Percentiles rank a stretch among this genome's conserved stretches.
phyloP scores from a whole-genome alignment of 1,140 invertebrate genomes.

The Drosophila oshimai region DNA sequence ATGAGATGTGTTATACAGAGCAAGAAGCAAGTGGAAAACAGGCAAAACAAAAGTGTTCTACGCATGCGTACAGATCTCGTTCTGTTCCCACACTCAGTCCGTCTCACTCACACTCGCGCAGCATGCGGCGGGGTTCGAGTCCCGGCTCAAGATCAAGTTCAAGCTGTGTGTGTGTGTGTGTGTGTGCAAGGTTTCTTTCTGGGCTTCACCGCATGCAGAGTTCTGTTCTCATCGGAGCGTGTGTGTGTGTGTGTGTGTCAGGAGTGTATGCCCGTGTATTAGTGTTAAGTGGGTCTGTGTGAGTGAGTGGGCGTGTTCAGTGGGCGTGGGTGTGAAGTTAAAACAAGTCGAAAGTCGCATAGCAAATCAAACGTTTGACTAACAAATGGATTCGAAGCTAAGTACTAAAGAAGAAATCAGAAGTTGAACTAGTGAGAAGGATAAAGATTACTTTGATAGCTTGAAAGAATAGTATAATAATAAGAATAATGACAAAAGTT shows the following conservation, averaged over 20 bases:
- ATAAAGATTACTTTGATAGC: constrained; percentile 36
- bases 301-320: constrained; percentile 10
- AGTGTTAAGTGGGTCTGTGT: constrained; percentile 16
- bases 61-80: constrained; percentile 25
- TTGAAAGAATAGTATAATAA: constrained; percentile 36
- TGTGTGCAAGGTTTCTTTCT: constrained; percentile 44
- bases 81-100: constrained; percentile 4
- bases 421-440: constrained; percentile 48
- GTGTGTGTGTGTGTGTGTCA: background rate
- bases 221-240: constrained; percentile 14
- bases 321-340: constrained; percentile 19
- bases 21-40: constrained; percentile 14
- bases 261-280: constrained; percentile 13
- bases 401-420: constrained; percentile 47
- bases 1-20: constrained; percentile 11
- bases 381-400: constrained; percentile 42
- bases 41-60: constrained; percentile 4
- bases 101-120: constrained; percentile 7
- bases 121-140: constrained; percentile 32
- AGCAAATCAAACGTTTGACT: constrained; percentile 61
- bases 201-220: constrained; percentile 47
- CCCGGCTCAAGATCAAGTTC: constrained; percentile 42
- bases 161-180: constrained; percentile 26
- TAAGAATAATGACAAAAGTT: constrained; percentile 26
- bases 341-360: constrained; percentile 65